Evolutionary conservation across 2,113 vertebrate species (phyloP).

Genomic region (Heterocephalus glaber): DNA sequence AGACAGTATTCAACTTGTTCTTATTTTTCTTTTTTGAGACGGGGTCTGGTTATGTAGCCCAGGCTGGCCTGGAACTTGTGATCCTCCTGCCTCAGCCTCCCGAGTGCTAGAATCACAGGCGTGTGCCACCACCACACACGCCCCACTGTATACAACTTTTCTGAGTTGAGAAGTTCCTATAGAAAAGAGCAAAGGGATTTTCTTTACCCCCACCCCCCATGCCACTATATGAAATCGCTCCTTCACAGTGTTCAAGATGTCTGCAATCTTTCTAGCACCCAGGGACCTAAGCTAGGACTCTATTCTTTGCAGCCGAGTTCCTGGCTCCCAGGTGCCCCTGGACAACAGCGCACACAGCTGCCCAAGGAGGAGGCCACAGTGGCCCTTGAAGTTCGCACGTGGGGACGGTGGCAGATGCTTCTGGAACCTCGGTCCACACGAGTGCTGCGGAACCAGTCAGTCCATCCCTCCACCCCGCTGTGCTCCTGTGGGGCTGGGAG

Average conservation of each 20-base stretch:
- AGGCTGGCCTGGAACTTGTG: background rate
- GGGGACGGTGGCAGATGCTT: background rate
- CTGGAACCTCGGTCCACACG: background rate
- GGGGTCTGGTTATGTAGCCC: background rate
- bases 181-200: background rate
- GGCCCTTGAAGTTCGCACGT: background rate
- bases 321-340: background rate
- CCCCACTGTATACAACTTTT: background rate
- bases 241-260: slow-evolving; percentile 10
- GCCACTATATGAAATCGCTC: slow-evolving; percentile 33
- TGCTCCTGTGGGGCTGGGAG: background rate
- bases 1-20: background rate
- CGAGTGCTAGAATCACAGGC: background rate
- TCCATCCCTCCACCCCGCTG: rapidly evolving
- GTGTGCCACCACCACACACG: too few species aligned
- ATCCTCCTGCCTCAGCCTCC: background rate
- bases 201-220: background rate
- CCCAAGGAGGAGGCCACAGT: background rate
- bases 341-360: background rate
- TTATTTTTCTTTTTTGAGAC: background rate
- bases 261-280: background rate
- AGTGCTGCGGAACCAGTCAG: background rate
- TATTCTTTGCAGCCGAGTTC: background rate
- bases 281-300: background rate
- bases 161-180: slow-evolving; percentile 49